phyloP scores from a whole-genome alignment of 64 coral and sea anemone genomes.

The Trachythela sp. region DNA sequence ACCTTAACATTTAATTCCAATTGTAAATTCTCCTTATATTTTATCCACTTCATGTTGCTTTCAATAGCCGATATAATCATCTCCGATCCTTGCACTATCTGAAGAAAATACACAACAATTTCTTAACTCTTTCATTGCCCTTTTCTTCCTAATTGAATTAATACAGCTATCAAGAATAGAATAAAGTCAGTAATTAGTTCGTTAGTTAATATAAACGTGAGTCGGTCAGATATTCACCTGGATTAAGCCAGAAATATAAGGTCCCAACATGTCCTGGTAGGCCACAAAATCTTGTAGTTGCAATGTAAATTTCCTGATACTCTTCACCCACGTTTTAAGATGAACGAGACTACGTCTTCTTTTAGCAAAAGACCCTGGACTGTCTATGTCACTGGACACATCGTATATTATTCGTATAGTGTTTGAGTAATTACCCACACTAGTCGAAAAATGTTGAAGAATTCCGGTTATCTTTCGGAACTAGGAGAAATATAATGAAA shows the following conservation, averaged over 20 bases:
- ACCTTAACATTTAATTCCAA: neutral
- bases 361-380: neutral
- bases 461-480: constrained; percentile 59
- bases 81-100: neutral
- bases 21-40: too few relatives aligned
- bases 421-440: constrained; percentile 40
- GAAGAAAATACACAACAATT: neutral
- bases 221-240: neutral
- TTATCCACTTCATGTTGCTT: neutral
- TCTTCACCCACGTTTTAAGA: neutral
- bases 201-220: too few relatives aligned
- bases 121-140: neutral
- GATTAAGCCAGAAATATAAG: neutral
- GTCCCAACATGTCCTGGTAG: neutral
- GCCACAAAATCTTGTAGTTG: neutral
- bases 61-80: neutral
- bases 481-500: constrained; percentile 23
- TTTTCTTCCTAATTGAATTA: too few relatives aligned
- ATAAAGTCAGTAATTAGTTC: too few relatives aligned
- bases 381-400: neutral
- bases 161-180: too few relatives aligned
- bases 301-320: neutral
- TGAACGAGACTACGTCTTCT: neutral
- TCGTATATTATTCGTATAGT: neutral
- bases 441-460: constrained; percentile 54